Base-by-base conservation (phyloP, 2,797 vertebrate species). In the Paratrypauchen microcephalus region DNA sequence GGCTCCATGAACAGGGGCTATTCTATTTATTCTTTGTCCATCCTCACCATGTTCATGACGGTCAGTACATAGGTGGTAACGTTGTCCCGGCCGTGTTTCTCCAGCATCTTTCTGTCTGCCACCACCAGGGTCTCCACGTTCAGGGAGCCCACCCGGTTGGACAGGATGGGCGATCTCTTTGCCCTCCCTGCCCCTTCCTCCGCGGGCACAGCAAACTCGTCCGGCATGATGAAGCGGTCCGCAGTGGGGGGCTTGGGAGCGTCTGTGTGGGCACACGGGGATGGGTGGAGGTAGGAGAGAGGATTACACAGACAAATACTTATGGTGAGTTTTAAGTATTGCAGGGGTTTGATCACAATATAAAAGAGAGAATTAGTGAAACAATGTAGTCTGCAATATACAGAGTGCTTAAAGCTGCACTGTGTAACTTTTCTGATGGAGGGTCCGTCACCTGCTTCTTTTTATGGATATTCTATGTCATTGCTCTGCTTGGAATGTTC, bases 71-170 rank as follows among this genome's bases (percentile, higher is more conserved):
- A 99, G 0, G 96, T 99, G 77, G 97, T 99, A 75, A 99, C 93
- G 1, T 97, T 97, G 23, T 96, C 96, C 77, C 94, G 93, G 88
- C 96, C 95, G 0, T 99, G 97, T 65, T 97, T 98, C 76, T 98
- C 96, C 87, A 99, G 72, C 97, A 99, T 97, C 89, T 95, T 98
- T 89, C 90, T 95, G 89, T 99, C 98, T 0, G 97, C 98, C 80
- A 99, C 98, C 84, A 99, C 98, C 48, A 99, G 93, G 0, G 97
- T 99, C 89, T 99, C 98, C 80, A 99, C 98, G 1, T 95, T 98
- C 19, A 99, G 92, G 21, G 92, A 91, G 4, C 92, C 94, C 36
- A 94, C 94, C 54, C 94, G 93, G 75, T 94, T 95, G 47, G 94
- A 92, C 82, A 94, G 93, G 73, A 95, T 91, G 76, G 95, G 90